Evolutionary conservation across 2,888 invertebrate species (phyloP).

Genomic region (Amphimallon solstitiale): DNA sequence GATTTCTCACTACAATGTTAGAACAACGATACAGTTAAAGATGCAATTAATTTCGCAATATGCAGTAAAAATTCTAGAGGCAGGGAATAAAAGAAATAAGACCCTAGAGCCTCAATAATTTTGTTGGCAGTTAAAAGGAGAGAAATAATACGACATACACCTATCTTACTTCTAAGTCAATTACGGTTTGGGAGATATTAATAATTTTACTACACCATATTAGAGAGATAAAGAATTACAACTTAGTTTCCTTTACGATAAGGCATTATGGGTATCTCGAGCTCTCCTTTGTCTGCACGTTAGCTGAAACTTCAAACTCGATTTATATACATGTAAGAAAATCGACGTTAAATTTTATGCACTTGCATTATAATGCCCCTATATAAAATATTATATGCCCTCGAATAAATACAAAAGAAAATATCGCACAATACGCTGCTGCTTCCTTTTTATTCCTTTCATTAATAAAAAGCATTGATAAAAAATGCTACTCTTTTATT

Average conservation of each 20-base stretch:
- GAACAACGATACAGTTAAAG: slow-evolving; percentile 9
- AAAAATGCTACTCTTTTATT: slow-evolving; percentile 53
- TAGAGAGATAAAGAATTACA: slow-evolving; percentile 61
- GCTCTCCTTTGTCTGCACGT: slow-evolving; percentile 46
- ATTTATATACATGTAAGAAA: slow-evolving; percentile 46
- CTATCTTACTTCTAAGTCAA: slow-evolving; percentile 59
- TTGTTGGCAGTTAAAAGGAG: slow-evolving; percentile 52
- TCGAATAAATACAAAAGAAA: slow-evolving; percentile 52
- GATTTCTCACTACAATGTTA: background rate
- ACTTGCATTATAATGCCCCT: slow-evolving; percentile 52
- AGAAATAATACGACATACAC: slow-evolving; percentile 59
- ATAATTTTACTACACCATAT: slow-evolving; percentile 61
- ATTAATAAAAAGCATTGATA: slow-evolving; percentile 58
- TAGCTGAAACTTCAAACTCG: slow-evolving; percentile 41
- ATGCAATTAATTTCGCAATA: slow-evolving; percentile 27
- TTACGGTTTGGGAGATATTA: slow-evolving; percentile 61
- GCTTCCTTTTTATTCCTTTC: slow-evolving; percentile 54
- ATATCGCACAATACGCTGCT: slow-evolving; percentile 51
- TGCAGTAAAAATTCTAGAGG: slow-evolving; percentile 20
- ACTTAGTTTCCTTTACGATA: slow-evolving; percentile 54
- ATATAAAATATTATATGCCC: slow-evolving; percentile 55
- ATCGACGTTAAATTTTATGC: slow-evolving; percentile 56
- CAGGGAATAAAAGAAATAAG: slow-evolving; percentile 32
- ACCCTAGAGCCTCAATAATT: slow-evolving; percentile 31
- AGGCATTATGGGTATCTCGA: slow-evolving; percentile 44